Evolutionary conservation across 1,140 invertebrate genomes (phyloP).

Genomic region (Dreissena rostriformis): DNA sequence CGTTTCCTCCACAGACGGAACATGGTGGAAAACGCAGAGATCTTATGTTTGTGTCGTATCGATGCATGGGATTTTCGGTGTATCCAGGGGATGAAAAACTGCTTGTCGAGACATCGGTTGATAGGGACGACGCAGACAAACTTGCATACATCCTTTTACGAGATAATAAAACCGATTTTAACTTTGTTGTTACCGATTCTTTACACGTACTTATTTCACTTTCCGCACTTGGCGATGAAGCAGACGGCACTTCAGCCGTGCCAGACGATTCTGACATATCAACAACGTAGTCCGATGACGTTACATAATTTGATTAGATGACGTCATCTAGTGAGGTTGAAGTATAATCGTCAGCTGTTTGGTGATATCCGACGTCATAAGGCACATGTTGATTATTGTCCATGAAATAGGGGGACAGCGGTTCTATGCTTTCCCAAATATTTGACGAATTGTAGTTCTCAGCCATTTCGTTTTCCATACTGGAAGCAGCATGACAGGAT

Average conservation of each 20-base stretch:
- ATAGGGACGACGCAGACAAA: neutral
- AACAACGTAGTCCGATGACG: neutral
- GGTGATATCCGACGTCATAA: too few relatives aligned
- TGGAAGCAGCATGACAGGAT: too few relatives aligned
- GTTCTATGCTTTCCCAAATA: too few relatives aligned
- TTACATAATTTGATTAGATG: neutral
- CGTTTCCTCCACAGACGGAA: slow-evolving; percentile 81
- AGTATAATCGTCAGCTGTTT: neutral
- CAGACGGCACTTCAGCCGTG: neutral
- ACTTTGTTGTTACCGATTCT: neutral
- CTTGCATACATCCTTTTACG: neutral
- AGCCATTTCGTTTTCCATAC: too few relatives aligned
- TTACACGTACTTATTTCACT: neutral
- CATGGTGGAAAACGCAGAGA: slow-evolving; percentile 72
- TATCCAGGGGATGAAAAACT: neutral
- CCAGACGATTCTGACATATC: neutral
- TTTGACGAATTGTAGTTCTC: too few relatives aligned
- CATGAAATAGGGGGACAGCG: too few relatives aligned
- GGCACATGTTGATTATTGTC: too few relatives aligned
- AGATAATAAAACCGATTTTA: slow-evolving; percentile 38
- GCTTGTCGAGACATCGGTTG: neutral
- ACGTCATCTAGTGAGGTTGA: neutral
- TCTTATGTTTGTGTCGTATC: neutral
- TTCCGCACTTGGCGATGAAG: neutral
- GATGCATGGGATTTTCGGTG: neutral